These are phyloP conservation scores for Cliona cf. orientalis DNA, from an alignment of 37 sponge, comb jelly and placozoan genomes.

Conservation along the genomic window DNA sequence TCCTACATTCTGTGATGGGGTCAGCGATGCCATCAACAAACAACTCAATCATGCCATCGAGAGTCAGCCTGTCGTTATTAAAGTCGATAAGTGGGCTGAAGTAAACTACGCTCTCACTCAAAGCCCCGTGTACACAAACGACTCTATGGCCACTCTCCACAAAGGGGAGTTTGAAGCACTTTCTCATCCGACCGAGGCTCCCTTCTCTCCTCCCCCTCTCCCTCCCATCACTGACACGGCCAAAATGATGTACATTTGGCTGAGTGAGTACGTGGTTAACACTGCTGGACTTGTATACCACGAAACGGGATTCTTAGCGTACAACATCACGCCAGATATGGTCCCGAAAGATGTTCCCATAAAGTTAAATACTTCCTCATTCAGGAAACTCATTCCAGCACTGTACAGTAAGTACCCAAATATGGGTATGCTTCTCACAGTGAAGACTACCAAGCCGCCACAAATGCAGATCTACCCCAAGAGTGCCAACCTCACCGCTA, in stretches of 20 bases:
- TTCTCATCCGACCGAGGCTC: slow-evolving; percentile 66
- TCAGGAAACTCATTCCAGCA: not conserved
- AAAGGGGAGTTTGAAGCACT: slow-evolving; percentile 76
- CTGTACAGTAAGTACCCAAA: not conserved
- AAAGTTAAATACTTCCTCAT: not conserved
- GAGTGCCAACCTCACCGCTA: too few relatives aligned
- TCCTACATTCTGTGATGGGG: too few relatives aligned
- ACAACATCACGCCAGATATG: slow-evolving; percentile 33
- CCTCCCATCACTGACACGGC: slow-evolving; percentile 43
- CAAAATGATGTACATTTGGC: slow-evolving; percentile 83
- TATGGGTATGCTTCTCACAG: too few relatives aligned
- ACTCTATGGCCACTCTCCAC: not conserved
- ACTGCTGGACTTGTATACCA: slow-evolving; percentile 84
- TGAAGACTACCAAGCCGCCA: too few relatives aligned
- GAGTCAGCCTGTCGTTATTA: not conserved
- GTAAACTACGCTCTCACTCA: not conserved
- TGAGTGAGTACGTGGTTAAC: slow-evolving; percentile 80
- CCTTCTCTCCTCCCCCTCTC: slow-evolving; percentile 70
- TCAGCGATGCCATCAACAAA: too few relatives aligned
- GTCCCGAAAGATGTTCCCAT: slow-evolving; percentile 1
- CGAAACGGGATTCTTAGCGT: slow-evolving; percentile 56
- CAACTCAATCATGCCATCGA: too few relatives aligned
- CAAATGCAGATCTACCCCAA: too few relatives aligned
- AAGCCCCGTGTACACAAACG: not conserved
- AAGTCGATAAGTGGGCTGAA: not conserved